Evolutionary conservation across 2,888 invertebrate species (phyloP), one percentile per base, ranked within the genome.

Genomic region (Calephelis perditalis): DNA sequence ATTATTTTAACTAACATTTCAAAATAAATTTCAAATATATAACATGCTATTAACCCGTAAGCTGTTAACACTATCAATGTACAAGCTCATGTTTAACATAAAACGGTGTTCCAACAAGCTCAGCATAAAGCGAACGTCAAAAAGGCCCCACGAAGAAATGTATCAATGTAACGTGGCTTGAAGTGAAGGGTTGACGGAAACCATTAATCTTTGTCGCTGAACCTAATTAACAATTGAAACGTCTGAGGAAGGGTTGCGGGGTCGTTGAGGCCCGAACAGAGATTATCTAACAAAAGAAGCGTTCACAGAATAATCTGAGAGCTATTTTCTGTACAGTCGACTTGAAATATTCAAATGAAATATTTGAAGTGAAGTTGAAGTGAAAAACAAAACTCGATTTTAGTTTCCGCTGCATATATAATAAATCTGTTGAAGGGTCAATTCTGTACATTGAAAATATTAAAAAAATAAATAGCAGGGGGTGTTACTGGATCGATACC

Each of bases 221-320:
- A 71, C 70, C 70, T 74, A 74, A 76, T 76, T 75, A 76, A 76
- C 74, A 74, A 76, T 78, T 75, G 76, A 75, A 74, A 72, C 66
- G 71, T 71, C 71, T 67, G 11, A 52, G 49, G 52, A 54, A 54
- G 52, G 52, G 52, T 54, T 58, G 63, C 52, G 59, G 68, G 71
- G 68, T 65, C 70, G 65, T 57, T 54, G 60, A 46, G 58, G 62
- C 63, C 63, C 52, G 59, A 59, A 56, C 47, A 45, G 54, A 62
- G 67, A 65, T 65, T 63, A 65, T 66, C 66, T 66, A 58, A 57
- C 65, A 64, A 60, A 67, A 63, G 63, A 60, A 63, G 63, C 62
- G 60, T 62, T 62, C 63, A 67, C 63, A 62, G 67, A 67, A 65
- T 63, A 63, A 64, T 68, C 56, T 62, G 67, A 45, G 55, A 40